These are phyloP conservation scores for Tenualosa ilisha DNA, from an alignment of 2,797 vertebrate species.

Conservation along the genomic window DNA sequence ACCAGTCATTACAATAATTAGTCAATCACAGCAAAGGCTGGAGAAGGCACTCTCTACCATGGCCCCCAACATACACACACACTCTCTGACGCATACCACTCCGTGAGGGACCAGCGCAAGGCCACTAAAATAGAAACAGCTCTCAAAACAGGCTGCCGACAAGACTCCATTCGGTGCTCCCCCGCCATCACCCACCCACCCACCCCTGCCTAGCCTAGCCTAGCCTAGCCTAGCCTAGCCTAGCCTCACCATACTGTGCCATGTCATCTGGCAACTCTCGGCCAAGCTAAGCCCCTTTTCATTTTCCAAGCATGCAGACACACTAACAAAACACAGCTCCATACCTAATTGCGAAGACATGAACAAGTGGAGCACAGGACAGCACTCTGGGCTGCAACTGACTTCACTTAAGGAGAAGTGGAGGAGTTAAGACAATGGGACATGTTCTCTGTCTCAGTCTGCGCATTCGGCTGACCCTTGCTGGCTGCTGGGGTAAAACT, in stretches of 20 bases:
- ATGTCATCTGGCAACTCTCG: too few relatives aligned
- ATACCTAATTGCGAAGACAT: not conserved
- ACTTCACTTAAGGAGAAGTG: not conserved
- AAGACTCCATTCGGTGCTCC: not conserved
- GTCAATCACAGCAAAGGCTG: conserved; percentile 47
- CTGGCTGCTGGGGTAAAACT: not conserved
- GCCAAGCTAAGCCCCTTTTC: not conserved
- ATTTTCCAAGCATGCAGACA: not conserved
- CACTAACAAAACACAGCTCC: not conserved
- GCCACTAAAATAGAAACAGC: conserved; percentile 59
- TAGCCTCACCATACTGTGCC: too few relatives aligned
- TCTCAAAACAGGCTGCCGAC: conserved; percentile 49
- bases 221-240: not conserved
- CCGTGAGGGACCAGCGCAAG: conserved; percentile 40
- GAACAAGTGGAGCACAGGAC: not conserved
- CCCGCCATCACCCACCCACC: not conserved
- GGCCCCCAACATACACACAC: too few relatives aligned
- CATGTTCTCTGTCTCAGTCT: not conserved
- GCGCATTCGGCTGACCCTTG: not conserved
- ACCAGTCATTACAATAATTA: conserved; percentile 62
- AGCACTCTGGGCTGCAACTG: not conserved
- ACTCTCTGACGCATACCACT: too few relatives aligned
- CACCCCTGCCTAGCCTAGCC: conserved; percentile 34
- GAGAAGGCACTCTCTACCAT: conserved; percentile 23
- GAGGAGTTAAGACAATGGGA: not conserved